Evolutionary conservation across 2,113 vertebrate genomes (phyloP), one percentile per base, ranked within the genome.

Genomic region (Paraplagusia blochii): DNA sequence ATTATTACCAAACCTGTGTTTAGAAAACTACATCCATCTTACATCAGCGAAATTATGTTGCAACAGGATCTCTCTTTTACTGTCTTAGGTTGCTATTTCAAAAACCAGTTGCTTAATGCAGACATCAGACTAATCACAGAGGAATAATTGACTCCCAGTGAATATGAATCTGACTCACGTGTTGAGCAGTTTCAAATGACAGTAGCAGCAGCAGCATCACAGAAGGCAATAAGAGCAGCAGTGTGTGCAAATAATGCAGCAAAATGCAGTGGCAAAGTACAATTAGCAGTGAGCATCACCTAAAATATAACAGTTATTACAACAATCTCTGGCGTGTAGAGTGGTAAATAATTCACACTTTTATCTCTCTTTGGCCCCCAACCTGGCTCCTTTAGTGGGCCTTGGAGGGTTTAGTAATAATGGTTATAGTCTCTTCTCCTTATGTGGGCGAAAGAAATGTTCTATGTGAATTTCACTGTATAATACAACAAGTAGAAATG

Each of bases 331-430:
- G 35, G 10, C 46, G 34, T 11, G 17, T 60, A 35, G 44, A 38
- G 44, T 6, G 43, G 33, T 58, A 68, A 65, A 79, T 72, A 38
- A 72, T 77, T 72, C 48, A 67, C 63, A 46, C 17, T 55, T 43
- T 66, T 43, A 58, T 22, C 63, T 76, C 55, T 42, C 9, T 5
- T 14, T 55, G 53, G 5, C 35, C 22, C 56, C 53, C 35, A 36
- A 61, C 55, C 53, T 44, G 52, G 63, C 78, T n/a, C 43, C 15
- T 15, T 43, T 4, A 42, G 40, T 42, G 40, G 40, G 14, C 40
- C 11, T 42, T 42, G 40, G 40, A 42, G 40, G 14, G 40, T 42
- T 42, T 12, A 13, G 11, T 42, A 42, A 42, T 42, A 42, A 14
- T 38, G 36, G 2, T 38, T 38, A 9, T 38, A 9, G 3, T 38